Percentiles rank a stretch among this genome's conserved stretches.
These are phyloP conservation scores for Amphiduros pacificus DNA, from an alignment of 2,888 invertebrate species.

Conservation along the genomic window DNA sequence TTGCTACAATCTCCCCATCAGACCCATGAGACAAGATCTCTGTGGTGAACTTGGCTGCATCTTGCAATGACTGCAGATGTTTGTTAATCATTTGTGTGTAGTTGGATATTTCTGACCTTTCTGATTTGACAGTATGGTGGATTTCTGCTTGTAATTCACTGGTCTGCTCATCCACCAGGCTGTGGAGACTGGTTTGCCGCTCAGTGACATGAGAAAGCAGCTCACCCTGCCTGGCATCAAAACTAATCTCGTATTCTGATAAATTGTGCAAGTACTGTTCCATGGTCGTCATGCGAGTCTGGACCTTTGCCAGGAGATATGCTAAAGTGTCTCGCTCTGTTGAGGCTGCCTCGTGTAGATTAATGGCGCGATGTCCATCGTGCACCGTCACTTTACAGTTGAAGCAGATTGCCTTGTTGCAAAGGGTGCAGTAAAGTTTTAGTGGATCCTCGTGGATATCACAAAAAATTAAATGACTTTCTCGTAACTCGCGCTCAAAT, in stretches of 20 bases:
- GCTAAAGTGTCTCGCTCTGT: constrained; percentile 4
- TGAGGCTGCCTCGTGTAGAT: constrained; percentile 4
- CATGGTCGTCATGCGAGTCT: constrained; percentile 12
- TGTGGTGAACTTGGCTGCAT: no score
- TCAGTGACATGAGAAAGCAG: no score
- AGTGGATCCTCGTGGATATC: constrained; percentile 26
- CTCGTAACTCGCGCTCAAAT: background rate
- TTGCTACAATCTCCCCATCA: no score
- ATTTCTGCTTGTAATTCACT: no score
- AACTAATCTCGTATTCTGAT: constrained; percentile 22
- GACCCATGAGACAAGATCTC: no score
- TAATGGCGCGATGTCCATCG: constrained; percentile 34
- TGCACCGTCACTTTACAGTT: constrained; percentile 37
- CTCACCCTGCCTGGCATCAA: constrained; percentile 30
- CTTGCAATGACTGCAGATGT: no score
- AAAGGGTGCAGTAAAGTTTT: constrained; percentile 37
- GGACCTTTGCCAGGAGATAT: background rate
- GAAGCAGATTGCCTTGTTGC: constrained; percentile 16
- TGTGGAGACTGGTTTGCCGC: no score
- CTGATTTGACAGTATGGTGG: no score
- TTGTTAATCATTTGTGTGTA: no score
- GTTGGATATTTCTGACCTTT: no score
- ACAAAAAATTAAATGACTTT: constrained; percentile 27
- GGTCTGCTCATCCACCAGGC: no score
- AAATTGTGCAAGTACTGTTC: background rate